A percentile compares a stretch with the other conserved stretches of the same genome.
phyloP scores from a whole-genome alignment of 2,888 invertebrate species.

The Eilema depressum region DNA sequence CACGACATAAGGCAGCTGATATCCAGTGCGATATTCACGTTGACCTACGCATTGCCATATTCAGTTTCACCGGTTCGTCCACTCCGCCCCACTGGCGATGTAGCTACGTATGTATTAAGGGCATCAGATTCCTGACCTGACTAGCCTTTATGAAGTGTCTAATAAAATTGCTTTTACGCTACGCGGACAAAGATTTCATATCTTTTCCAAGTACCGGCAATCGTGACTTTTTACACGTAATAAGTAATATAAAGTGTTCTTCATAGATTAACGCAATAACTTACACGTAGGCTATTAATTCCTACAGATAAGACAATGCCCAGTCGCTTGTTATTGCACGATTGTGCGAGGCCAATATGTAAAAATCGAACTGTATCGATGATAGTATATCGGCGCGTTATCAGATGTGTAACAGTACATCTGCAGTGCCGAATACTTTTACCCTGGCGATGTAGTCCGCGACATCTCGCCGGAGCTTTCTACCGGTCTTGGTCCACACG shows the following conservation, averaged over 20 bases:
- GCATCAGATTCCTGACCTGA: slow-evolving; percentile 18
- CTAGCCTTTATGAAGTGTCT: slow-evolving; percentile 10
- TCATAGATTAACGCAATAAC: slow-evolving; percentile 50
- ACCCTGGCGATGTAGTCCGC: slow-evolving; percentile 53
- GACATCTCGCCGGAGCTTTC: slow-evolving; percentile 68
- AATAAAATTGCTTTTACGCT: slow-evolving; percentile 1
- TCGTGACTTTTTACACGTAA: slow-evolving; percentile 31
- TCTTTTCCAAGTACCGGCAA: slow-evolving; percentile 31
- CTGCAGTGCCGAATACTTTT: slow-evolving; percentile 60
- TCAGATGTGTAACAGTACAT: slow-evolving; percentile 73
- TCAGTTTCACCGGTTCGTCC: slow-evolving; percentile 52
- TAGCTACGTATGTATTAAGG: slow-evolving; percentile 7
- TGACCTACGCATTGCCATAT: slow-evolving; percentile 63
- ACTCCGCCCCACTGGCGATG: slow-evolving; percentile 28
- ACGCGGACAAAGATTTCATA: slow-evolving; percentile 17
- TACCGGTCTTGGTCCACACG: slow-evolving; percentile 46
- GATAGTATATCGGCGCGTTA: slow-evolving; percentile 76
- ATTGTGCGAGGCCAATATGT: slow-evolving; percentile 62
- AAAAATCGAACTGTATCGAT: slow-evolving; percentile 69
- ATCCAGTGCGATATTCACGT: slow-evolving; percentile 49
- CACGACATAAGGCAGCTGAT: slow-evolving; percentile 28
- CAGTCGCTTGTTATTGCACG: slow-evolving; percentile 66
- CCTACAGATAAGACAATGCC: slow-evolving; percentile 73
- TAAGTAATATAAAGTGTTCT: slow-evolving; percentile 21
- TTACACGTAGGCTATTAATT: slow-evolving; percentile 58